Conservation (phyloP, 2,113 vertebrate genomes). For the Pyxicephalus adspersus region DNA sequence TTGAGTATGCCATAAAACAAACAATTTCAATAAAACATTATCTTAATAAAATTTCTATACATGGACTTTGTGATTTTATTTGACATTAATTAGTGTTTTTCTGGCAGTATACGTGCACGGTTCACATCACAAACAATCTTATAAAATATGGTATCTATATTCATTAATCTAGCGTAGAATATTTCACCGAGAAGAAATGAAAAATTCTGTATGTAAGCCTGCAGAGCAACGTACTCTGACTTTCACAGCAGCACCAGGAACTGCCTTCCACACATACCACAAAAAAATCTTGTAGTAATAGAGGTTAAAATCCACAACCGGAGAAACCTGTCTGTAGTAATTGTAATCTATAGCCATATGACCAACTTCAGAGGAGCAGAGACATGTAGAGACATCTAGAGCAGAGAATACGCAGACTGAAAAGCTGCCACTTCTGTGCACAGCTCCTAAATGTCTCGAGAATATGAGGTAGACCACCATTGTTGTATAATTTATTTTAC, state of each 20-base stretch:
- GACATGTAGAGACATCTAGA: background rate
- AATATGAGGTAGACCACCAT: conserved; percentile 6
- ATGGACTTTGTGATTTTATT: too few species aligned
- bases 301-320: background rate
- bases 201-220: background rate
- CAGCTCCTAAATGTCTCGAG: background rate
- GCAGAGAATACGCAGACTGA: background rate
- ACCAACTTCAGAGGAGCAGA: background rate
- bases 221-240: background rate
- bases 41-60: too few species aligned
- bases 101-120: too few species aligned
- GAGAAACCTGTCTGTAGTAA: background rate
- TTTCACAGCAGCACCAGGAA: background rate
- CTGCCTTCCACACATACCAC: background rate
- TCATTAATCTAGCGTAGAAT: background rate
- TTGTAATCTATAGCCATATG: background rate
- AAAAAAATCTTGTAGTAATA: background rate
- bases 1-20: too few species aligned
- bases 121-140: too few species aligned
- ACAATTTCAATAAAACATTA: too few species aligned
- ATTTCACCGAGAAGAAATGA: background rate
- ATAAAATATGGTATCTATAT: background rate
- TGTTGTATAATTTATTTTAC: background rate
- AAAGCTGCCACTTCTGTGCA: background rate
- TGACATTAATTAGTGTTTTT: too few species aligned